Base-by-base conservation (phyloP, 2,888 invertebrate species). In the Adela reaumurella region DNA sequence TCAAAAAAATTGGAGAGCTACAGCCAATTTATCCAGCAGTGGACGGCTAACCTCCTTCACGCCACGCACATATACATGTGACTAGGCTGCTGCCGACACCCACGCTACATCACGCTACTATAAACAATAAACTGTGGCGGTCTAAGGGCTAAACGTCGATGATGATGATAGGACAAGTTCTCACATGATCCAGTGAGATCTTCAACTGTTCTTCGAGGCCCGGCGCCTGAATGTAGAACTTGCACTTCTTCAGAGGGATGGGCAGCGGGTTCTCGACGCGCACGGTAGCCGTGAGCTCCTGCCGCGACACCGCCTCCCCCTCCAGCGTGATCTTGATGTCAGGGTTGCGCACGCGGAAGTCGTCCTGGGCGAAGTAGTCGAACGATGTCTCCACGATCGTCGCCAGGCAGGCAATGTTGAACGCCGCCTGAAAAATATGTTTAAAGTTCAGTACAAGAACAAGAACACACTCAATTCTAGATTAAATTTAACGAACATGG, bases 331-430 rank as follows among this genome's bases (percentile, higher is more conserved):
- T 89, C 64, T 89, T 89, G 50, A 95, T 91, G 60, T 94, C 93
- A 0, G 95, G 95, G 60, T 94, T 94, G 20, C 92, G 81, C 3
- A 94, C 89, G 57, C 93, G 82, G 64, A 94, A 94, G 70, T 94
- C 93, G 58, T 94, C 93, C 72, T 93, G 91, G 0, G 91, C 92
- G 62, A 88, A 92, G 65, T 91, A 94, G 60, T 94, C 94, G 63
- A 86, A 94, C 50, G 90, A 86, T 0, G 88, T 92, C 50, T 91
- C 89, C 45, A 86, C 84, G 19, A 95, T 90, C 1, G 85, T 84
- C 0, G 89, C 91, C 49, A 94, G 67, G 56, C 91, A 92, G 2
- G 91, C 85, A 47, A 94, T 88, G 61, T 90, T 91, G 67, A 95
- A 94, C 1, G 92, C 87, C 46, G 88, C 86, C 80, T 71, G 60